phyloP scores from a whole-genome alignment of 2,797 vertebrate genomes.

The Loriculus beryllinus region DNA sequence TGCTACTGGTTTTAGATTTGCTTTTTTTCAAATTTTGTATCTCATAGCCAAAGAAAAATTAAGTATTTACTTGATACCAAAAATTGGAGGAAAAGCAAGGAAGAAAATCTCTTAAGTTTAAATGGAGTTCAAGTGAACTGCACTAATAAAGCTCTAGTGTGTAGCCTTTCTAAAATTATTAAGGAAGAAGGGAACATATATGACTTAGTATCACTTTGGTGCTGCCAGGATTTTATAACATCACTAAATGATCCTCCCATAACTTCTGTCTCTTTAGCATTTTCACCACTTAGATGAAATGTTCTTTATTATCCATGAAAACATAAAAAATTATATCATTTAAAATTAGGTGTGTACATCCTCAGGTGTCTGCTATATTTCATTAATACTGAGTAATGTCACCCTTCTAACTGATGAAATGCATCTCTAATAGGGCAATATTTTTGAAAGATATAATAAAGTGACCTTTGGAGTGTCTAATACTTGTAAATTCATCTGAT shows the following conservation, averaged over 20 bases:
- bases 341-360: slow-evolving; percentile 63
- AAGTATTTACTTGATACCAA: not conserved
- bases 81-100: not conserved
- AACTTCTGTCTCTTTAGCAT: slow-evolving; percentile 19
- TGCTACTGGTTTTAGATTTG: not conserved
- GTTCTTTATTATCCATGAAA: slow-evolving; percentile 65
- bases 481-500: slow-evolving; percentile 20
- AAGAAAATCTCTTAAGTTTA: not conserved
- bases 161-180: not conserved
- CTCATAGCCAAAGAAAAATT: not conserved
- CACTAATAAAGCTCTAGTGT: not conserved
- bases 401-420: slow-evolving; percentile 68
- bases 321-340: slow-evolving; percentile 68
- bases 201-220: not conserved
- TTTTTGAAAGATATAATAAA: slow-evolving; percentile 62
- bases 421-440: slow-evolving; percentile 56
- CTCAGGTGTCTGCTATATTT: slow-evolving; percentile 66
- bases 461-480: slow-evolving; percentile 20
- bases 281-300: slow-evolving; percentile 5
- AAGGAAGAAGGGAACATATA: slow-evolving; percentile 25
- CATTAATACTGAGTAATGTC: slow-evolving; percentile 67
- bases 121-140: not conserved
- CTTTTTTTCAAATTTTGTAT: not conserved
- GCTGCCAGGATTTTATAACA: slow-evolving; percentile 36
- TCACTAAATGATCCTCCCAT: not conserved